Evolutionary conservation across 1,140 invertebrate genomes (phyloP), one percentile per base, ranked within the genome.

Genomic region (Bombus ignitus): DNA sequence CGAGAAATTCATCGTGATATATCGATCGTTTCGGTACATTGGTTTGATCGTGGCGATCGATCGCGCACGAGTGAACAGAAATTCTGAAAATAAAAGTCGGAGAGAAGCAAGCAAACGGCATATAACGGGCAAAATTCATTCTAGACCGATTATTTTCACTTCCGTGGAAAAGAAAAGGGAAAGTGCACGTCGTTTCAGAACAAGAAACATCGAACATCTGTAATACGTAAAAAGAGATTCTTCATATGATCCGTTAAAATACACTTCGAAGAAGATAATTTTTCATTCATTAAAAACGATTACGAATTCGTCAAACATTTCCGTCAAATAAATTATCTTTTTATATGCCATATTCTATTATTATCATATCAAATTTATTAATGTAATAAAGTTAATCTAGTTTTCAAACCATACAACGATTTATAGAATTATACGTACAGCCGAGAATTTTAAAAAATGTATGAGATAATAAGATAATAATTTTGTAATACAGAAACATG

Each of bases 151-250:
- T 73, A 89, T 93, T 92, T 92, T 93, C 90, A 92, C 91, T 93
- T 93, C 92, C 92, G 92, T 88, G 86, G 88, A 92, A 88, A 91
- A 92, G 91, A 92, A 93, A 92, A 92, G 92, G 92, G 92, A 93
- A 93, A 93, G 92, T 90, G 81, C 62, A 84, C 77, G 74, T 92
- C 87, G 83, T 88, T 89, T 78, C 79, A 83, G 53, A 91, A 74
- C 44, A 83, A 87, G 77, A 88, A 84, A 88, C 81, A 15, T 39
- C 12, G 53, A 44, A 86, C 53, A 25, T 37, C n/a, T 62, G 18
- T 39, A 28, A 70, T 53, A 42, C 25, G 22, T 32, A 22, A 81
- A 72, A 47, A 81, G 1, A 35, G 28, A 70, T 53, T 44, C 8
- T 68, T 71, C 12, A n/a, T 37, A 15, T n/a, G 81, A 71, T 80